phyloP scores from a whole-genome alignment of 2,888 invertebrate genomes.

The Chromoteleia sp. region DNA sequence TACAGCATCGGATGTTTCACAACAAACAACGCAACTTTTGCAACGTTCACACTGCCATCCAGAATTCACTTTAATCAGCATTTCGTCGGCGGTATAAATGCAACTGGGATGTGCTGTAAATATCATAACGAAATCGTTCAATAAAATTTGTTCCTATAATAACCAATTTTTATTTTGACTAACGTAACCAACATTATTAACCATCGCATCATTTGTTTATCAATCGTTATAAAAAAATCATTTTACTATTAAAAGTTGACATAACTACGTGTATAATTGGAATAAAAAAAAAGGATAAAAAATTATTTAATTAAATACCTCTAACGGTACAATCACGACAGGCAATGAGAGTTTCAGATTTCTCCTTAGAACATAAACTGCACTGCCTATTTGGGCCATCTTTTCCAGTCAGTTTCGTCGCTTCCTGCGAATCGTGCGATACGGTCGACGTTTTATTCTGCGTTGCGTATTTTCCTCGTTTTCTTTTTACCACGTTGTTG shows the following conservation, averaged over 20 bases:
- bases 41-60: slow-evolving; percentile 96
- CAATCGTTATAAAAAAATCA: too few species aligned
- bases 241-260: too few species aligned
- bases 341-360: slow-evolving; percentile 87
- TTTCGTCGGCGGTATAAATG: slow-evolving; percentile 88
- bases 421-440: slow-evolving; percentile 78
- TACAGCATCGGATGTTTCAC: slow-evolving; percentile 91
- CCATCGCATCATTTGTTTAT: too few species aligned
- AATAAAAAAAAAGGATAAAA: too few species aligned
- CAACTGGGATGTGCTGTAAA: slow-evolving; percentile 89
- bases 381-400: slow-evolving; percentile 81
- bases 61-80: slow-evolving; percentile 88
- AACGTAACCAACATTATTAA: too few species aligned
- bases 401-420: slow-evolving; percentile 74
- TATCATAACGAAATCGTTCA: too few species aligned
- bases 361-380: slow-evolving; percentile 82
- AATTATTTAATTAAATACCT: slow-evolving; percentile 83
- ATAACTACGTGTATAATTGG: too few species aligned
- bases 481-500: slow-evolving; percentile 90
- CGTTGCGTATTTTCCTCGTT: slow-evolving; percentile 88
- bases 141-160: too few species aligned
- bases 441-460: slow-evolving; percentile 87
- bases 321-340: slow-evolving; percentile 91
- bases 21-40: slow-evolving; percentile 93
- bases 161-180: too few species aligned